These are phyloP conservation scores for Onthophagus taurus DNA, from an alignment of 1,140 invertebrate species.

Conservation along the genomic window DNA sequence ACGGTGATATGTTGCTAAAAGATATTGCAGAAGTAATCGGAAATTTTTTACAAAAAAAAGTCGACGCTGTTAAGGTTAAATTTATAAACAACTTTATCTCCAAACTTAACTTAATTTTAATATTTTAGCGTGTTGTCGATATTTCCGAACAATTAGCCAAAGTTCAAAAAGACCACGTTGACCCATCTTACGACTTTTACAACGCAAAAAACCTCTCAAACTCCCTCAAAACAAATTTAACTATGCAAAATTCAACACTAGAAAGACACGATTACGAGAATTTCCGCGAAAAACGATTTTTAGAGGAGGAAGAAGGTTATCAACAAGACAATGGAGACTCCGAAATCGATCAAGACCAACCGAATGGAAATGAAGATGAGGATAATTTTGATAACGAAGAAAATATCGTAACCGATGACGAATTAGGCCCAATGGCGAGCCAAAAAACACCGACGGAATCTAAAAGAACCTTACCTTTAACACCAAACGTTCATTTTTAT, in stretches of 20 bases:
- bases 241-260: no score
- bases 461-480: slow-evolving; percentile 41
- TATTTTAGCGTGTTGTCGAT: slow-evolving; percentile 62
- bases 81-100: neutral
- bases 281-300: neutral
- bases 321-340: slow-evolving; percentile 25
- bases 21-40: slow-evolving; percentile 70
- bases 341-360: slow-evolving; percentile 13
- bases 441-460: slow-evolving; percentile 31
- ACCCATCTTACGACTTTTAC: slow-evolving; percentile 56
- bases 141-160: slow-evolving; percentile 66
- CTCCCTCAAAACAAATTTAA: slow-evolving; percentile 24
- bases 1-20: slow-evolving; percentile 59
- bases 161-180: slow-evolving; percentile 47
- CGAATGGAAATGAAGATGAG: slow-evolving; percentile 7
- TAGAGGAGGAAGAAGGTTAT: slow-evolving; percentile 14
- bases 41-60: slow-evolving; percentile 75
- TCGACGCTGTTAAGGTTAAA: slow-evolving; percentile 66
- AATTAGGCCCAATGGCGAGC: slow-evolving; percentile 26
- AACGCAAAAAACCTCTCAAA: slow-evolving; percentile 64
- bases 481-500: slow-evolving; percentile 66
- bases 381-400: slow-evolving; percentile 5
- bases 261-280: neutral
- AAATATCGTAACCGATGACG: slow-evolving; percentile 20
- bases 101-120: neutral